These are phyloP conservation scores for Drosophila sp. DNA, from an alignment of 1,140 invertebrate species.

Conservation along the genomic window DNA sequence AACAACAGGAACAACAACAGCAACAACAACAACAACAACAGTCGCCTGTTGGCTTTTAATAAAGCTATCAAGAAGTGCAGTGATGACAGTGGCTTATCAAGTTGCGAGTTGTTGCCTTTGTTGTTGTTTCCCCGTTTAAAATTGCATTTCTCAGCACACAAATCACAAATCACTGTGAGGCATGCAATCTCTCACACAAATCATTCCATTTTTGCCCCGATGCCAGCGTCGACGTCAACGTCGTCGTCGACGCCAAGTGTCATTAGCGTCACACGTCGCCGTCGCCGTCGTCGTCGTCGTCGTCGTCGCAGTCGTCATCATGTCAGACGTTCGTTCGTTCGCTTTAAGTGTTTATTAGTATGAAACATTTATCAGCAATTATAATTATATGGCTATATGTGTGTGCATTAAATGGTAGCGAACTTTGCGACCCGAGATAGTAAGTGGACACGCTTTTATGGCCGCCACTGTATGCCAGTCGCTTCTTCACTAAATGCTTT, in stretches of 20 bases:
- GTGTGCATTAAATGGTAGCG: slow-evolving; percentile 65
- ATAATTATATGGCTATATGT: slow-evolving; percentile 73
- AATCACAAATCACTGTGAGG: slow-evolving; percentile 81
- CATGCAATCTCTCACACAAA: slow-evolving; percentile 82
- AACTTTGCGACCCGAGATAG: slow-evolving; percentile 72
- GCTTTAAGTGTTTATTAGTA: slow-evolving; percentile 77
- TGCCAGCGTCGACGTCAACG: slow-evolving; percentile 1
- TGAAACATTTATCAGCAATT: slow-evolving; percentile 81
- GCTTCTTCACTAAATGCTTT: slow-evolving; percentile 63
- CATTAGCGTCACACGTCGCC: slow-evolving; percentile 77
- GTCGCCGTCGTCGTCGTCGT: slow-evolving; percentile 1
- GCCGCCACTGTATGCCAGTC: slow-evolving; percentile 45
- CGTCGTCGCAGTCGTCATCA: slow-evolving; percentile 32
- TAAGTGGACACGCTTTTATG: slow-evolving; percentile 38
- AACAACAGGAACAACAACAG: too few species aligned
- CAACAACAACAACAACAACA: not conserved
- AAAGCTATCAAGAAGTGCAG: slow-evolving; percentile 73
- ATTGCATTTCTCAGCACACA: slow-evolving; percentile 81
- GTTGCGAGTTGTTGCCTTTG: slow-evolving; percentile 33
- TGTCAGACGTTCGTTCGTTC: slow-evolving; percentile 37
- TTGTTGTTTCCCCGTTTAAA: slow-evolving; percentile 67
- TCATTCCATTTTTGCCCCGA: slow-evolving; percentile 72
- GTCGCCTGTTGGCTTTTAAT: slow-evolving; percentile 55
- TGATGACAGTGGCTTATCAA: slow-evolving; percentile 81
- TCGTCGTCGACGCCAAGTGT: slow-evolving; percentile 65